Base-by-base conservation (phyloP, 1,140 invertebrate genomes). In the Elysia chlorotica region DNA sequence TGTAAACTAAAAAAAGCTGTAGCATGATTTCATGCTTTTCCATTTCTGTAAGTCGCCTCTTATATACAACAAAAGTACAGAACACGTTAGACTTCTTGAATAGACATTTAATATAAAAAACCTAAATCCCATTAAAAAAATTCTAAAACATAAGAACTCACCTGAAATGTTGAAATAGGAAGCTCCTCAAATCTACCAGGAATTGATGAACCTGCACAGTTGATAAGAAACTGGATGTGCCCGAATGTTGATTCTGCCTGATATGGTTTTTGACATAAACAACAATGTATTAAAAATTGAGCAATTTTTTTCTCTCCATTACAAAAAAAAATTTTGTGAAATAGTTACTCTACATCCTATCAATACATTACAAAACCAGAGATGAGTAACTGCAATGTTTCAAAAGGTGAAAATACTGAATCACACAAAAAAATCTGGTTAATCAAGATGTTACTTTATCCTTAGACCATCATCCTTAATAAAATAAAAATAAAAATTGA, bases 221-320 rank as follows among this genome's bases (percentile, higher is more conserved):
- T 97, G 0, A 98, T 89, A 1, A 99, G 87, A 89, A 97, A 93
- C 83, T 93, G 93, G 80, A 98, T 92, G 21, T 94, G 92, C 1
- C 94, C 95, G 68, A 90, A 81, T 61, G 87, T 83, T 54, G 90
- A 87, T 80, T 93, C 91, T 25, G 94, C 88, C 76, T 89, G 61
- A 38, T 37, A 6, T 48, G 41, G 41, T n/a, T 48, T n/a, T 48
- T 10, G 41, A 48, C 10, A 48, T 14, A 48, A n/a, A 48, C 10
- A 48, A 10, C 41, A 48, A n/a, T n/a, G n/a, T n/a, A n/a, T n/a
- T n/a, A n/a, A n/a, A n/a, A n/a, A n/a, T n/a, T n/a, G n/a, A n/a
- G n/a, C n/a, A n/a, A n/a, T n/a, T n/a, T n/a, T n/a, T n/a, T n/a
- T n/a, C n/a, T n/a, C n/a, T n/a, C n/a, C n/a, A n/a, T n/a, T n/a